Percentiles rank a stretch among this genome's conserved stretches.
Evolutionary conservation across 1,140 invertebrate species (phyloP).

Genomic region (Drosophila asahinai): DNA sequence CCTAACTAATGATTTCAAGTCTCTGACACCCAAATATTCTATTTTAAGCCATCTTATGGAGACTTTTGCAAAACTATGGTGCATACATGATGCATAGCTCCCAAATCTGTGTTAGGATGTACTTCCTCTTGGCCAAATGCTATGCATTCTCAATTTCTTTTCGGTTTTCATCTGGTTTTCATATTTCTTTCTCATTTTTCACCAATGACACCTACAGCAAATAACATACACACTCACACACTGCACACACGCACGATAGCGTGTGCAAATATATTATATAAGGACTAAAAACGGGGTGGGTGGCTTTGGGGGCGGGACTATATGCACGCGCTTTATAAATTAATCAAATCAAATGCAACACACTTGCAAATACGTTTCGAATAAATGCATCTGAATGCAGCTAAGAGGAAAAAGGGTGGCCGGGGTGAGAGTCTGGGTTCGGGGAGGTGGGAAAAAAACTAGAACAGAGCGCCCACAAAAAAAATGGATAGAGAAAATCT

Average conservation of each 20-base stretch:
- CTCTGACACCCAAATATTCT: neutral
- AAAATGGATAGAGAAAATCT: conserved; percentile 48
- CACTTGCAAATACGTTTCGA: conserved; percentile 66
- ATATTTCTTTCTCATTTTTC: conserved; percentile 36
- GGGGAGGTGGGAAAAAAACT: conserved; percentile 14
- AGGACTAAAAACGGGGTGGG: conserved; percentile 7
- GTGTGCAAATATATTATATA: conserved; percentile 23
- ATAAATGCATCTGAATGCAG: conserved; percentile 58
- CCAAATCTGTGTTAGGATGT: conserved; percentile 16
- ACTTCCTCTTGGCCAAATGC: conserved; percentile 15
- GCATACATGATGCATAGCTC: neutral
- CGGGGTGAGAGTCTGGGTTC: neutral
- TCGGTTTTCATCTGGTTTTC: conserved; percentile 16
- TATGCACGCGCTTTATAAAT: conserved; percentile 65
- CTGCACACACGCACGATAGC: conserved; percentile 12
- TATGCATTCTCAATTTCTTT: conserved; percentile 24
- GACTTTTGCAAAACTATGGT: conserved; percentile 5
- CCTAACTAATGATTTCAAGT: neutral
- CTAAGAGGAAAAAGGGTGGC: conserved; percentile 14
- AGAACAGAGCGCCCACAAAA: conserved; percentile 22
- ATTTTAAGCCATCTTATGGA: neutral
- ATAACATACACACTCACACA: conserved; percentile 44
- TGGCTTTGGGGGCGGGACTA: conserved; percentile 5
- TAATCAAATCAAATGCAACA: conserved; percentile 78
- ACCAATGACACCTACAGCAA: conserved; percentile 76